Base-by-base conservation (phyloP, 2,888 invertebrate genomes). In the Luffia ferchaultella region DNA sequence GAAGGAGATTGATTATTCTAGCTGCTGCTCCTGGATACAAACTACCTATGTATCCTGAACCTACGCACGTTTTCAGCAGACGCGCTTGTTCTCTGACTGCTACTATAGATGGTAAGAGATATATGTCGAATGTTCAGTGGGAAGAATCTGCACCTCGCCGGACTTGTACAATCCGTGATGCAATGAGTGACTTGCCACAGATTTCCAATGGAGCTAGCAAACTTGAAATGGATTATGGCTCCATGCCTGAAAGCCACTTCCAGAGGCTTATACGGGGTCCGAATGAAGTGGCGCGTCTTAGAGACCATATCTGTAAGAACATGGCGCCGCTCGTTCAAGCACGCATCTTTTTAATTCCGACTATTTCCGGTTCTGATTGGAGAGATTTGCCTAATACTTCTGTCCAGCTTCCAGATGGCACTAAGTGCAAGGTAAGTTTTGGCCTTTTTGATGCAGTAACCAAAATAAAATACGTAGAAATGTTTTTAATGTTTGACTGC, bases 291-390 rank as follows among this genome's bases (percentile, higher is more conserved):
- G 79, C 82, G 0, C 73, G 87, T 52, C 65, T 92, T 40, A 73
- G 86, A 7, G 94, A 95, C 67, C 95, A 95, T 62, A 87, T 93
- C 53, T 93, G 93, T 65, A 95, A 94, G 67, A 91, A 93, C 61
- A 92, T 95, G 92, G 89, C 90, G 40, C 87, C 92, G 0, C 70
- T 95, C 30, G 91, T 93, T 1, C 91, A 89, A 68, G 92, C 92
- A 0, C 85, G 95, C 50, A 93, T 95, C 64, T 76, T 86, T 18
- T 86, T 92, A 54, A 89, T 95, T 51, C 95, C 95, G 0, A 86
- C 88, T 1, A 80, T 85, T 1, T 87, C 89, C 0, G 94, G 93
- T 1, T 89, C 93, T 0, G 95, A 95, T 68, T 95, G 95, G 95
- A 83, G 95, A 44, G 93, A 94, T 69, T 76, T 95, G 18, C 95